Percentiles rank a stretch among this genome's conserved stretches.
phyloP scores from a whole-genome alignment of 2,113 vertebrate genomes.

The Eupsittula cactorum region DNA sequence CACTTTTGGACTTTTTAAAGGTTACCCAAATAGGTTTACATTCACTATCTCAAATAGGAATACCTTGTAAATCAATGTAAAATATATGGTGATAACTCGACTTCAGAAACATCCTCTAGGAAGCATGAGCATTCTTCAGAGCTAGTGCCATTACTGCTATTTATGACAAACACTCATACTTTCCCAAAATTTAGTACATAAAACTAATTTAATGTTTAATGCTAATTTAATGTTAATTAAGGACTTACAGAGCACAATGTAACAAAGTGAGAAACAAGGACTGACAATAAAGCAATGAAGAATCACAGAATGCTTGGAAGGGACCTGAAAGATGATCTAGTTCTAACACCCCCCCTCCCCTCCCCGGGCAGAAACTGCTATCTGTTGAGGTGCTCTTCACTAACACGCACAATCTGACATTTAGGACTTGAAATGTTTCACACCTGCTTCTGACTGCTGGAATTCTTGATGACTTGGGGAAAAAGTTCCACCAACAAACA shows the following conservation, averaged over 20 bases:
- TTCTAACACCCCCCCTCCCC: neutral
- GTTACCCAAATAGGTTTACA: neutral
- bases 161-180: neutral
- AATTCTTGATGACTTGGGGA: neutral
- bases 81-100: neutral
- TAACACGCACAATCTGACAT: neutral
- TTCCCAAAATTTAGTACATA: neutral
- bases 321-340: neutral
- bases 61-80: neutral
- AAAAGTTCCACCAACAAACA: neutral
- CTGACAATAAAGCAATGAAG: neutral
- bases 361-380: neutral
- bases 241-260: neutral
- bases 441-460: neutral
- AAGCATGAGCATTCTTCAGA: neutral
- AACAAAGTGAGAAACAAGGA: neutral
- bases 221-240: neutral
- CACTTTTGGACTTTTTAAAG: neutral
- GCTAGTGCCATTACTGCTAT: neutral
- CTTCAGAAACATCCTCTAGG: neutral
- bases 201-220: neutral
- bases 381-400: neutral
- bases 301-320: neutral
- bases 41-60: neutral
- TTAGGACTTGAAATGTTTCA: neutral